phyloP scores from a whole-genome alignment of 2,888 invertebrate species.

The Cantharis rustica region DNA sequence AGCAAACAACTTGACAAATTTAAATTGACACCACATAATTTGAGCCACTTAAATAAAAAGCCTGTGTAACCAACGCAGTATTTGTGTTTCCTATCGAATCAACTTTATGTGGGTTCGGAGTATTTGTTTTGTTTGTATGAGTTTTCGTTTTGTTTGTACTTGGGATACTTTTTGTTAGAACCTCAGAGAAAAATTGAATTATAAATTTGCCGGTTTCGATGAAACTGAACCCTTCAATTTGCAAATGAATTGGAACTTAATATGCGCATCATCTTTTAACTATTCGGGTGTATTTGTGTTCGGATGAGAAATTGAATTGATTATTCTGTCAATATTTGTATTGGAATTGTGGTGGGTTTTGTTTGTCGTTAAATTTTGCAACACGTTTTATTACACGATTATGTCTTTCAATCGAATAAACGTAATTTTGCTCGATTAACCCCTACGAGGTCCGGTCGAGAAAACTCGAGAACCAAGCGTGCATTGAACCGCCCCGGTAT shows the following conservation, averaged over 20 bases:
- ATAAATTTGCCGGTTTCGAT: neutral
- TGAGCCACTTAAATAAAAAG: neutral
- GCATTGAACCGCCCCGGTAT: neutral
- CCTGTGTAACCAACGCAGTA: neutral
- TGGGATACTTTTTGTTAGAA: neutral
- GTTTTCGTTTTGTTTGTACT: slow-evolving; percentile 2
- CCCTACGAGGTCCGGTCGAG: neutral
- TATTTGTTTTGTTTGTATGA: slow-evolving; percentile 11
- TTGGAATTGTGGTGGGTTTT: neutral
- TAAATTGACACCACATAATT: neutral
- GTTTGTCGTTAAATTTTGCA: neutral
- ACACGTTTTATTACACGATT: neutral
- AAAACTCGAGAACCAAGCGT: neutral
- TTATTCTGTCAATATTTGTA: neutral
- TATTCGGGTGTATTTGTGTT: neutral
- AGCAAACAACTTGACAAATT: neutral
- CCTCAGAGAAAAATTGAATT: neutral
- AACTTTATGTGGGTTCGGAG: slow-evolving; percentile 17
- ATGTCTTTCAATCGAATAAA: neutral
- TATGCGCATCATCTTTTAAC: neutral
- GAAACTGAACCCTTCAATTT: neutral
- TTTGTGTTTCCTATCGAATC: slow-evolving; percentile 25
- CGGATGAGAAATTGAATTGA: neutral
- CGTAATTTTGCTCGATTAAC: neutral
- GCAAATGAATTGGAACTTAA: neutral